A percentile compares a stretch with the other conserved stretches of the same genome.
Conservation (phyloP, 2,113 vertebrate species). For the Neodontobutis hainanensis region DNA sequence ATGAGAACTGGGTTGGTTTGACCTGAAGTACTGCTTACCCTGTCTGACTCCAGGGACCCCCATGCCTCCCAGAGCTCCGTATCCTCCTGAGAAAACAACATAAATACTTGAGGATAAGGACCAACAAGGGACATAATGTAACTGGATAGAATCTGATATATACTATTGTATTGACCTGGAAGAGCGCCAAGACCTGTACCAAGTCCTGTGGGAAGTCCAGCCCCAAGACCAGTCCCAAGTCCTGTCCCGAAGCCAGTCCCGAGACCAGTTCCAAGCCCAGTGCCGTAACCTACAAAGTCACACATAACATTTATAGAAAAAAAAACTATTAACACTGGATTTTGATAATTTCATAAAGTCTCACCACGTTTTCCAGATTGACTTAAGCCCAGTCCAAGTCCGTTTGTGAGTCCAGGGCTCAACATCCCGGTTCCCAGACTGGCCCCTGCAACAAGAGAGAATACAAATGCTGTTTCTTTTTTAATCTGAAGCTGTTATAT, state of each 20-base stretch:
- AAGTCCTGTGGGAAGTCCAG: conserved; percentile 56
- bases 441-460: conserved; percentile 49
- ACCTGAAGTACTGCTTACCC: conserved; percentile 59
- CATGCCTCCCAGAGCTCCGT: conserved; percentile 53
- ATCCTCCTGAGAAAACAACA: conserved; percentile 66
- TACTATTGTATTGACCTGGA: conserved; percentile 69
- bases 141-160: no score
- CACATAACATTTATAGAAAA: neutral
- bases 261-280: neutral
- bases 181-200: conserved; percentile 53
- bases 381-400: conserved; percentile 49
- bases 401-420: conserved; percentile 57
- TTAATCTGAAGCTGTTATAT: no score
- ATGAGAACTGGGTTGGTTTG: neutral
- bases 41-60: conserved; percentile 52
- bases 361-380: conserved; percentile 67
- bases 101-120: conserved; percentile 20
- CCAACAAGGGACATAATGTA: neutral
- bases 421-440: conserved; percentile 61
- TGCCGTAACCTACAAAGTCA: neutral
- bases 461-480: neutral
- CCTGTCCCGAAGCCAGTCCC: neutral
- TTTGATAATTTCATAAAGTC: neutral
- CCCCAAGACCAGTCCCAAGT: neutral
- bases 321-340: neutral